These are phyloP conservation scores for Edolisoma coerulescens DNA, from an alignment of 2,113 vertebrate genomes.

Conservation along the genomic window DNA sequence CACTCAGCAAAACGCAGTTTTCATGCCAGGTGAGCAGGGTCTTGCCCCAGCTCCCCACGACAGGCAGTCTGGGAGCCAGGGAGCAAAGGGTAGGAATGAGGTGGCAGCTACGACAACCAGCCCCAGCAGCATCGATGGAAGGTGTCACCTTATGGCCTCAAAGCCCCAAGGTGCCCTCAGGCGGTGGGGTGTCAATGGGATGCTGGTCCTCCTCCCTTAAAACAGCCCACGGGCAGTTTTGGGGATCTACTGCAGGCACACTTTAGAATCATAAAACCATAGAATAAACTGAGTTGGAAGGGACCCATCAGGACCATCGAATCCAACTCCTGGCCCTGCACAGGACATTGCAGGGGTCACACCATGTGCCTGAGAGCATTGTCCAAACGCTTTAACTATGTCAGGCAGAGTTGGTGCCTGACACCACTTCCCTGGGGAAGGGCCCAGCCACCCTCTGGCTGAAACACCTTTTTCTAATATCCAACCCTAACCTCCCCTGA, in stretches of 20 bases:
- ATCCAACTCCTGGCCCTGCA: not conserved
- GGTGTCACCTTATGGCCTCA: not conserved
- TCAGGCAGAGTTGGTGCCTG: not conserved
- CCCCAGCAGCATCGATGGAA: fast-evolving
- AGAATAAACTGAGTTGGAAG: not conserved
- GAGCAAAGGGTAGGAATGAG: too few species aligned
- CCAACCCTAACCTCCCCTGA: not conserved
- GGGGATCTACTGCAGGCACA: fast-evolving
- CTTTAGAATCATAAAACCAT: not conserved
- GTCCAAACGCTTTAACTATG: too few species aligned
- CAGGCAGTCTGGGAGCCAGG: too few species aligned
- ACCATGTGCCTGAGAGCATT: too few species aligned
- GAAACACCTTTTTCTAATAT: not conserved
- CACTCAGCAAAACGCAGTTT: not conserved
- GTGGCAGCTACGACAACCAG: fast-evolving
- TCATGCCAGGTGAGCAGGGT: fast-evolving
- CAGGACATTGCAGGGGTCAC: not conserved
- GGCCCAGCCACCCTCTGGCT: not conserved
- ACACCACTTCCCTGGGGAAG: not conserved
- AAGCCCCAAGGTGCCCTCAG: not conserved
- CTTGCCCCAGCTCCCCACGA: fast-evolving
- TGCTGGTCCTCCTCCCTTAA: not conserved
- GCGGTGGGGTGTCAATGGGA: fast-evolving
- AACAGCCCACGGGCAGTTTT: not conserved
- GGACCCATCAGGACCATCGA: not conserved